Conservation (phyloP, 2,113 vertebrate species). For the Corythornis madagascariensis region DNA sequence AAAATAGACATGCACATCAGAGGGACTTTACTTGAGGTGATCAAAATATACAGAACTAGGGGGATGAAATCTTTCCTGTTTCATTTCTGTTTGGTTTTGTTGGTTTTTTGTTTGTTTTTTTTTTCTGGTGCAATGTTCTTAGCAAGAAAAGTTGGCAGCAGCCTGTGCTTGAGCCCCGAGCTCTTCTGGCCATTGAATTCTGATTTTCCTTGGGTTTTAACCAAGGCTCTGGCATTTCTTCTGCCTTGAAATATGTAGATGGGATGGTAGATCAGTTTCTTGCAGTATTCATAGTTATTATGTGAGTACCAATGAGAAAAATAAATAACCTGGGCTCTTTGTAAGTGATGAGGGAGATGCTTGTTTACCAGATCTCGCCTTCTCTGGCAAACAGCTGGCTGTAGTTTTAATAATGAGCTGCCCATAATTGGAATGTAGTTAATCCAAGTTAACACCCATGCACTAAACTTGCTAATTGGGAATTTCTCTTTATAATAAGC, state of each 20-base stretch:
- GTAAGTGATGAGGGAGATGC: neutral
- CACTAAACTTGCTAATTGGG: slow-evolving; percentile 70
- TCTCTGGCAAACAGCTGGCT: slow-evolving; percentile 64
- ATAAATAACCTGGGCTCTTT: neutral
- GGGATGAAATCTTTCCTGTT: neutral
- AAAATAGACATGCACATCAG: neutral
- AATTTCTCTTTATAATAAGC: slow-evolving; percentile 66
- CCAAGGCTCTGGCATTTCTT: neutral
- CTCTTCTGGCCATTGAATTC: neutral
- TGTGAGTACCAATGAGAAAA: neutral
- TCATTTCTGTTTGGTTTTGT: no score
- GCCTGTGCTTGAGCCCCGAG: neutral
- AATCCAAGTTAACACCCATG: slow-evolving; percentile 59
- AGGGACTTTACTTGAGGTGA: neutral
- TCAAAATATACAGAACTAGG: neutral
- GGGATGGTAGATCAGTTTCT: neutral
- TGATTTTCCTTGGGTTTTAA: neutral
- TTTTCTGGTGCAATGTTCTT: neutral
- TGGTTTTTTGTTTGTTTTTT: neutral
- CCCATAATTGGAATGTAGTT: slow-evolving; percentile 64
- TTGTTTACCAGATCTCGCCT: slow-evolving; percentile 43
- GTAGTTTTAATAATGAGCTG: slow-evolving; percentile 69
- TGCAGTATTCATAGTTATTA: neutral
- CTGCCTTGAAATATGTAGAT: neutral
- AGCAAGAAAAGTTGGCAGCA: neutral